phyloP scores from a whole-genome alignment of 2,888 invertebrate genomes.

The Meghimatium bilineatum region DNA sequence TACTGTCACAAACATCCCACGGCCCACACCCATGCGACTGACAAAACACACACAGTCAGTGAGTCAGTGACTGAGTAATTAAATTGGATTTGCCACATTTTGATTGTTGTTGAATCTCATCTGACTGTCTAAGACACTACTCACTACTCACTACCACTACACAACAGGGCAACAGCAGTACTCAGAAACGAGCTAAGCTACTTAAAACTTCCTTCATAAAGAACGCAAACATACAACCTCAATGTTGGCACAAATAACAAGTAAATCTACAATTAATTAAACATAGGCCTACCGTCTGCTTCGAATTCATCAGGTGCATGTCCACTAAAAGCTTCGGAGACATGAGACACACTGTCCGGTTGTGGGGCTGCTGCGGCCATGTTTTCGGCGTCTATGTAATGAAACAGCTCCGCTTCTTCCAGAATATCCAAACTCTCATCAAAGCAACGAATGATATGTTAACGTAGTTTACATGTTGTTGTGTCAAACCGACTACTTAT shows the following conservation, averaged over 20 bases:
- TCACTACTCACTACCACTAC: too few relatives aligned
- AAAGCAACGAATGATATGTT: neutral
- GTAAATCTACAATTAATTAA: neutral
- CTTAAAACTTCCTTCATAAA: neutral
- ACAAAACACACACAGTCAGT: too few relatives aligned
- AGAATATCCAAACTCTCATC: neutral
- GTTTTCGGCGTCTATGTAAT: neutral
- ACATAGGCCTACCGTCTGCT: conserved; percentile 13
- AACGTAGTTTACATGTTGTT: conserved; percentile 11
- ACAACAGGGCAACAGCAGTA: too few relatives aligned
- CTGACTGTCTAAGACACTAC: too few relatives aligned
- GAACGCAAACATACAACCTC: neutral
- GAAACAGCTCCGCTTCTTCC: neutral
- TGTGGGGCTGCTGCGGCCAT: conserved; percentile 37
- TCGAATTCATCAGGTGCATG: conserved; percentile 25
- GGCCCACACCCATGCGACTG: too few relatives aligned
- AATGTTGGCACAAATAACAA: neutral
- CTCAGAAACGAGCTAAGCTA: too few relatives aligned
- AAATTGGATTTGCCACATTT: too few relatives aligned
- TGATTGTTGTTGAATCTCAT: too few relatives aligned
- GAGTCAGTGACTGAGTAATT: too few relatives aligned
- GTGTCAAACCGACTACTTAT: neutral
- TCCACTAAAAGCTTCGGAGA: conserved; percentile 42
- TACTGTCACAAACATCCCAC: too few relatives aligned
- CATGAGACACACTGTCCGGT: conserved; percentile 31